Percentiles rank a stretch among this genome's conserved stretches.
phyloP scores from a whole-genome alignment of 2,888 invertebrate genomes.

The Agrilus biguttatus region DNA sequence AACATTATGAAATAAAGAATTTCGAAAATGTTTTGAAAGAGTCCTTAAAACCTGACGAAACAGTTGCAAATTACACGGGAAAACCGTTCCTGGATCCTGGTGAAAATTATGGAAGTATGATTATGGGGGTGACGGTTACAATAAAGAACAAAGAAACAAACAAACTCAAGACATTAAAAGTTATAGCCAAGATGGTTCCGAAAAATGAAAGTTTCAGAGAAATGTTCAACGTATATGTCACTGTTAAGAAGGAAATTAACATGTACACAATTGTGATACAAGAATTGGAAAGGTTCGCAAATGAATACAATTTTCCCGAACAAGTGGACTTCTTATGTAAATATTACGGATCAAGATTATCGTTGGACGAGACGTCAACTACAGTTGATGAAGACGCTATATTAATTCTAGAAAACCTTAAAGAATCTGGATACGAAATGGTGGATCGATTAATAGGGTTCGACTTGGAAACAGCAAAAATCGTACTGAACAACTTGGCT shows the following conservation, averaged over 20 bases:
- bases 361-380: conserved; percentile 8
- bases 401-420: conserved; percentile 38
- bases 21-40: conserved; percentile 6
- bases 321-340: conserved; percentile 30
- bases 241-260: conserved; percentile 37
- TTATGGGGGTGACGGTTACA: conserved; percentile 26
- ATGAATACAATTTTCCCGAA: conserved; percentile 24
- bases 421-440: conserved; percentile 29
- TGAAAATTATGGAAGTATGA: conserved; percentile 44
- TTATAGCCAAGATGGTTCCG: conserved; percentile 39
- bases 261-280: conserved; percentile 35
- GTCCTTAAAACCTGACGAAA: conserved; percentile 2
- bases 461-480: conserved; percentile 30
- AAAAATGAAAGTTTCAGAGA: conserved; percentile 31
- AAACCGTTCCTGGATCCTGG: conserved; percentile 33
- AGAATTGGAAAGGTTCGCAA: conserved; percentile 28
- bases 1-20: conserved; percentile 3
- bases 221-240: conserved; percentile 33
- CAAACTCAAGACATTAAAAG: conserved; percentile 22
- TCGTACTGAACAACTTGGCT: conserved; percentile 32
- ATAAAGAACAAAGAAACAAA: conserved; percentile 12
- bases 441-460: conserved; percentile 32
- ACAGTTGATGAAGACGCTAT: conserved; percentile 36
- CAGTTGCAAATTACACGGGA: conserved; percentile 18
- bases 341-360: conserved; percentile 34